Percentiles rank a stretch among this genome's conserved stretches.
These are phyloP conservation scores for Pterocles gutturalis DNA, from an alignment of 2,113 vertebrate species.

Conservation along the genomic window DNA sequence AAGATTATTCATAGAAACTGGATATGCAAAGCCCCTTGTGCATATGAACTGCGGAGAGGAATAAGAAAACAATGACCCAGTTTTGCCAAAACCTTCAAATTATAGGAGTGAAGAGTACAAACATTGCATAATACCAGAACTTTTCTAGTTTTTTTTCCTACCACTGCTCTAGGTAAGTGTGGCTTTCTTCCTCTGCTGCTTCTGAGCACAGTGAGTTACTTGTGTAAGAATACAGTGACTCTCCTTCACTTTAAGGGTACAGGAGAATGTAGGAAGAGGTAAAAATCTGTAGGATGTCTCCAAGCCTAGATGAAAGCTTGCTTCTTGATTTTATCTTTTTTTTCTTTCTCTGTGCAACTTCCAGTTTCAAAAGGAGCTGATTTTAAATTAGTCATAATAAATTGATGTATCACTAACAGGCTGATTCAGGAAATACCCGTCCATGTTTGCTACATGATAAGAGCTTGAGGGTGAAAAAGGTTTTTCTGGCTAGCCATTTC, in stretches of 20 bases:
- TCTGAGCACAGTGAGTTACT: neutral
- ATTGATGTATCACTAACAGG: neutral
- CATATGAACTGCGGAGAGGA: neutral
- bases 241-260: neutral
- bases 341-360: neutral
- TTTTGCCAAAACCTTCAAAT: neutral
- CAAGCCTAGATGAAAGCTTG: neutral
- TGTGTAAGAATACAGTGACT: neutral
- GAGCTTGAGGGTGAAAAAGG: neutral
- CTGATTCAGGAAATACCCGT: neutral
- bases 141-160: neutral
- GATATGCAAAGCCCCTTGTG: neutral
- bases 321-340: neutral
- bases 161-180: neutral
- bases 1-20: neutral
- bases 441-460: neutral
- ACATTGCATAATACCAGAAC: neutral
- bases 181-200: neutral
- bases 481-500: neutral
- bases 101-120: neutral
- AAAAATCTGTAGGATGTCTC: neutral
- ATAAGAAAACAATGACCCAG: neutral
- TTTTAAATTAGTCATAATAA: neutral
- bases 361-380: rapidly evolving
- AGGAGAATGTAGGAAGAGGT: neutral